A percentile compares a stretch with the other conserved stretches of the same genome.
These are phyloP conservation scores for Steinernema carpocapsae DNA, from an alignment of 2,888 invertebrate species.

Conservation along the genomic window DNA sequence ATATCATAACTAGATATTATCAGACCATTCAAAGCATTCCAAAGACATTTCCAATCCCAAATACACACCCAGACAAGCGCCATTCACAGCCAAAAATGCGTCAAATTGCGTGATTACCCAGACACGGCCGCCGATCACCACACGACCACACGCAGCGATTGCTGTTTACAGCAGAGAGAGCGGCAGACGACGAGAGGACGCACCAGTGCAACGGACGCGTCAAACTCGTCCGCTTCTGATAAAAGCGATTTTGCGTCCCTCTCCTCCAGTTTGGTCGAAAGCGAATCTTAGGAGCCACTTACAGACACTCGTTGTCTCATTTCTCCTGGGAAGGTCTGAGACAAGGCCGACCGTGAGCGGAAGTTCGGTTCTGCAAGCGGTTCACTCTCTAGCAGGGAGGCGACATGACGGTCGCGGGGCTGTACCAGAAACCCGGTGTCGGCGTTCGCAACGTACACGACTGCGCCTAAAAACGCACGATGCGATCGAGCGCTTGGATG, in stretches of 20 bases:
- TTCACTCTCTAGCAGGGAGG: slow-evolving; percentile 32
- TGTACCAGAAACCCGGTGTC: slow-evolving; percentile 35
- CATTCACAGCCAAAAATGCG: no score
- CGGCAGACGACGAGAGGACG: slow-evolving; percentile 7
- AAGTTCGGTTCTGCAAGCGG: neutral
- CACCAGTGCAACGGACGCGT: neutral
- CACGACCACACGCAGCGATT: neutral
- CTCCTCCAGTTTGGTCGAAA: slow-evolving; percentile 24
- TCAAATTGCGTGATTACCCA: no score
- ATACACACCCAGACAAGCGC: no score
- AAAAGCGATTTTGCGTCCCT: neutral
- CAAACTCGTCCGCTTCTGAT: neutral
- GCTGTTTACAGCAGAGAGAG: neutral
- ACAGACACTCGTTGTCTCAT: slow-evolving; percentile 17
- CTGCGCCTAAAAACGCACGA: slow-evolving; percentile 32
- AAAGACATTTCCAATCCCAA: no score
- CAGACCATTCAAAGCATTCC: no score
- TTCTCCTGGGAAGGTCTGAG: slow-evolving; percentile 37
- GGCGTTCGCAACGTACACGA: slow-evolving; percentile 36
- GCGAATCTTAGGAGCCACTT: slow-evolving; percentile 24
- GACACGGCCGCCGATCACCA: no score
- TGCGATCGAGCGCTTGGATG: slow-evolving; percentile 36
- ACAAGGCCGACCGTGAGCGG: slow-evolving; percentile 2
- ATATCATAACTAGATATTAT: no score
- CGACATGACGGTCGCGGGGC: slow-evolving; percentile 26